Evolutionary conservation across 1,140 invertebrate species (phyloP), one percentile per base, ranked within the genome.

Genomic region (Drosophila aff.): DNA sequence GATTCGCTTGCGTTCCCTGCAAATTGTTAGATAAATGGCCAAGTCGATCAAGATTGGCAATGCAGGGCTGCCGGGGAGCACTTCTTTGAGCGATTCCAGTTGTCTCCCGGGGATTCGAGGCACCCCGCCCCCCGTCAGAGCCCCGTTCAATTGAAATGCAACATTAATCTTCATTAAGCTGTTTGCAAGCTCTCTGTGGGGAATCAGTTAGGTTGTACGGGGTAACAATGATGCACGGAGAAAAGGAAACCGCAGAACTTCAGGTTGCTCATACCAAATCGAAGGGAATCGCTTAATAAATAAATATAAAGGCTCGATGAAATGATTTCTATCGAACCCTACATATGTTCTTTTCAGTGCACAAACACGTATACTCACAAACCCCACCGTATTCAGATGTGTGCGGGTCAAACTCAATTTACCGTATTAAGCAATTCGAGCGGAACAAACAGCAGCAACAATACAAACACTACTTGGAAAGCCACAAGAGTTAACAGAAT

Each of bases 151-250:
- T 72, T 69, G 49, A 52, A 64, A 71, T 74, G 73, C 77, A 41
- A 68, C 63, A 89, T 89, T 84, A 84, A 87, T 87, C 81, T 84
- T 89, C 57, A 89, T 89, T 89, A 66, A 66, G 47, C 75, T 74
- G 81, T 78, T 83, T 83, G 79, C 69, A 59, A 50, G n/a, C 41
- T 38, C 16, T 50, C 58, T 33, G 55, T 38, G 16, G 18, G 61
- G 79, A 49, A 64, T 75, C 71, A 64, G 28, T 52, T 28, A 21
- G 33, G 31, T 66, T 59, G 38, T 31, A 9, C 38, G 16, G 50
- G n/a, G 55, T 31, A 44, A 23, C 47, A 63, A 28, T 52, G 15
- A 40, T 61, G 38, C 61, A 73, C 53, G 8, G 21, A 26, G 52
- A 26, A 58, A 57, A 41, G 3, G 15, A 7, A 58, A 4, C 15